phyloP scores from a whole-genome alignment of 2,888 invertebrate species.

The Oscheius sp. region DNA sequence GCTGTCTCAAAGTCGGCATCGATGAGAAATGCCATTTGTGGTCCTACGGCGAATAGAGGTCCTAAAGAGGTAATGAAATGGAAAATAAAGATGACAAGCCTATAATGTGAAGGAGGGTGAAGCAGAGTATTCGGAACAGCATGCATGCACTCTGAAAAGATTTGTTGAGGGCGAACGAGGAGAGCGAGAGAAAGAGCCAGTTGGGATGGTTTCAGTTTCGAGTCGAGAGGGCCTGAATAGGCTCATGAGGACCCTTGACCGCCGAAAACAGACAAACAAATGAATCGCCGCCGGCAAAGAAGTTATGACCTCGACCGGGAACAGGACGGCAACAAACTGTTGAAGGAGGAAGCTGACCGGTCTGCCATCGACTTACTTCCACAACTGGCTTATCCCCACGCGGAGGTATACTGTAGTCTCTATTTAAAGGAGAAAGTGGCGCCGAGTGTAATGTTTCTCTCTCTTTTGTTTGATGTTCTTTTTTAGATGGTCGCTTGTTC shows the following conservation, averaged over 20 bases:
- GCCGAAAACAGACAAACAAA: constrained; percentile 34
- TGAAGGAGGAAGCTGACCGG: constrained; percentile 15
- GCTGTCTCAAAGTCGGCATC: constrained; percentile 64
- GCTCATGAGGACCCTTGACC: constrained; percentile 34
- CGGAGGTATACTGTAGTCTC: too few species aligned
- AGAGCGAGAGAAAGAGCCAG: constrained; percentile 4
- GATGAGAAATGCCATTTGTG: constrained; percentile 10
- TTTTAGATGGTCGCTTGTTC: neutral
- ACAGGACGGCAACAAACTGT: constrained; percentile 29
- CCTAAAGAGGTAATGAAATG: neutral
- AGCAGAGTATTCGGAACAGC: constrained; percentile 29
- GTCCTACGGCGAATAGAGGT: constrained; percentile 5
- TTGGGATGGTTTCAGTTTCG: constrained; percentile 34
- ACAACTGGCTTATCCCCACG: too few species aligned
- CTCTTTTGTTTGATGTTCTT: neutral
- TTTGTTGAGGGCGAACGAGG: neutral
- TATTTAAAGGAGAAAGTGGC: too few species aligned
- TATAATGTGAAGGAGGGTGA: neutral
- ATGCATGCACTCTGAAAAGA: constrained; percentile 30
- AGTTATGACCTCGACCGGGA: constrained; percentile 8
- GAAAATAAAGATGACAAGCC: neutral
- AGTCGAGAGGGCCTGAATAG: constrained; percentile 34
- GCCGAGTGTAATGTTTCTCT: too few species aligned
- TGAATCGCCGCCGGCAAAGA: constrained; percentile 21
- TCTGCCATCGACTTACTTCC: neutral